phyloP scores from a whole-genome alignment of 2,797 vertebrate species.

The Holocentrus rufus region DNA sequence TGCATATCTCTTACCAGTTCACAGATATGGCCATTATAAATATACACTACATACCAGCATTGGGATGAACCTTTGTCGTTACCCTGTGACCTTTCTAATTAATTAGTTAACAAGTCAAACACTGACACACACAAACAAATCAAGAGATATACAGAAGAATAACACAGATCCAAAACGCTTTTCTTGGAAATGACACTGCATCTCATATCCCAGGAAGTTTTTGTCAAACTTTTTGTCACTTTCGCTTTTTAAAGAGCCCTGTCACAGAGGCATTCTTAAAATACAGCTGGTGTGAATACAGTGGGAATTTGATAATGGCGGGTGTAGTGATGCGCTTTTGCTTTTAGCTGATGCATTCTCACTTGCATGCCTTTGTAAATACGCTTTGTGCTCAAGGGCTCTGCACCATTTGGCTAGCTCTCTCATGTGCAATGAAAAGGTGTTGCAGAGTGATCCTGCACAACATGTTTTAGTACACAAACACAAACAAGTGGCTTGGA shows the following conservation, averaged over 20 bases:
- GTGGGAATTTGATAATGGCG: conserved; percentile 1
- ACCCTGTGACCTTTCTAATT: not conserved
- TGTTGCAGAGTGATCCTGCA: conserved; percentile 39
- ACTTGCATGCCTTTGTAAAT: conserved; percentile 32
- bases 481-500: conserved; percentile 38
- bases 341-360: conserved; percentile 39
- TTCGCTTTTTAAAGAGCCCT: conserved; percentile 8
- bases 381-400: conserved; percentile 22
- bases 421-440: conserved; percentile 44
- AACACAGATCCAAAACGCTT: not conserved
- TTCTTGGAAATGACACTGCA: too few species aligned
- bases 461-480: conserved; percentile 44
- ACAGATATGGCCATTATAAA: too few species aligned
- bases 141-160: not conserved
- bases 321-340: conserved; percentile 14
- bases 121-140: too few species aligned
- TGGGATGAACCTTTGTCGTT: too few species aligned
- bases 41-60: too few species aligned
- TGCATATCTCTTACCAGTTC: too few species aligned
- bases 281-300: conserved; percentile 26
- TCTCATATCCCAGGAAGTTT: not conserved
- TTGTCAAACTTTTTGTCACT: not conserved
- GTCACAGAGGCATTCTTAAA: conserved; percentile 14
- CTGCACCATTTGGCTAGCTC: conserved; percentile 21
- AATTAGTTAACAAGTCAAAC: not conserved